These are phyloP conservation scores for Hassar affinis DNA, from an alignment of 2,113 vertebrate species.

Conservation along the genomic window DNA sequence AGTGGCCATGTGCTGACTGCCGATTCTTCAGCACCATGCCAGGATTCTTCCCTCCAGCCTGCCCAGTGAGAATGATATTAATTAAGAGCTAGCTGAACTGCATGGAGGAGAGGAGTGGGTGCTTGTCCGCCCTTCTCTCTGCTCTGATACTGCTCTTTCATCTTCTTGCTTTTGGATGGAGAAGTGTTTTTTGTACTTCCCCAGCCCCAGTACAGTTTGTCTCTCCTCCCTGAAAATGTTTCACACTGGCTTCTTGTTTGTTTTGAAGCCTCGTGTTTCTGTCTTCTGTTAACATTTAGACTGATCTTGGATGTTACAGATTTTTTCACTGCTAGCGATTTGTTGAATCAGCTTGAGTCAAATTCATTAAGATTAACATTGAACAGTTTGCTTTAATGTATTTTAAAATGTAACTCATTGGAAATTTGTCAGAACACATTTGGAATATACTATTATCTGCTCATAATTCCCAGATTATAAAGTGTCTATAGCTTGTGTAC, in stretches of 20 bases:
- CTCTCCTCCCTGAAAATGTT: not conserved
- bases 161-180: conserved; percentile 12
- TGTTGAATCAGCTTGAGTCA: not conserved
- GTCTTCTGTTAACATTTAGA: not conserved
- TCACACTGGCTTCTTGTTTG: not conserved
- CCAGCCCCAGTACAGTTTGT: conserved; percentile 1
- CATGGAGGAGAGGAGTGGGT: not conserved
- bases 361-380: not conserved
- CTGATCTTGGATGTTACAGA: not conserved
- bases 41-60: conserved; percentile 14
- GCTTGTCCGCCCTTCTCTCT: not conserved
- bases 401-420: not conserved
- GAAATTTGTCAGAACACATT: not conserved
- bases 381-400: not conserved
- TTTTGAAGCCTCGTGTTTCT: not conserved
- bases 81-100: conserved; percentile 29
- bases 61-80: conserved; percentile 7
- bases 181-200: conserved; percentile 21
- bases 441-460: not conserved
- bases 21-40: conserved; percentile 14
- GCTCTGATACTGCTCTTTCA: not conserved
- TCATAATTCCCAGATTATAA: not conserved
- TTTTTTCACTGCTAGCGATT: not conserved
- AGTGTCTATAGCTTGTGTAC: not conserved
- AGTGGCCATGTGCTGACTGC: conserved; percentile 5